These are phyloP conservation scores for Neotoma lepida DNA, from an alignment of 2,113 vertebrate genomes.

Conservation along the genomic window DNA sequence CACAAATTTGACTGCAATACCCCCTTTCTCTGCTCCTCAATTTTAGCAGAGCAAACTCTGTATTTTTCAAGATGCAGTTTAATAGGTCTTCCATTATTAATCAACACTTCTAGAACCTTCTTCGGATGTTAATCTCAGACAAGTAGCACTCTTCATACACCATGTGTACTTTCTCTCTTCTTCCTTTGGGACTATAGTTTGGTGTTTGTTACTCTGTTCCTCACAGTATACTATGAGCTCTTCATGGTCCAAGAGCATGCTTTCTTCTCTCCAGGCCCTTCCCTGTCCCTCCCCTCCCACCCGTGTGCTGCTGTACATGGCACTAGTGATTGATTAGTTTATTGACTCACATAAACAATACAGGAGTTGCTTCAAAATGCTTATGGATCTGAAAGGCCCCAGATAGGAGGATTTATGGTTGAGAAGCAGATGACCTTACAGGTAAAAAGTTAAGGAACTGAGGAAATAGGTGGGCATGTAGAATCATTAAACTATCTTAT, in stretches of 20 bases:
- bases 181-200: background rate
- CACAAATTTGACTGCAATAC: background rate
- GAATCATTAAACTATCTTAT: background rate
- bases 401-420: background rate
- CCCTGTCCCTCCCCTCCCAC: background rate
- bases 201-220: background rate
- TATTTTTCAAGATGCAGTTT: constrained; percentile 1
- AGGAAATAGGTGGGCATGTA: background rate
- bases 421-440: background rate
- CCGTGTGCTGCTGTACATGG: background rate
- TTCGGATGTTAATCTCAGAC: background rate
- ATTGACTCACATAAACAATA: background rate
- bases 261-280: background rate
- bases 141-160: background rate
- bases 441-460: background rate
- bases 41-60: background rate
- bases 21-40: background rate
- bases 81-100: background rate
- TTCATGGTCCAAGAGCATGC: background rate
- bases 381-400: background rate
- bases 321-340: background rate
- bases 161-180: background rate
- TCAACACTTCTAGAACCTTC: constrained; percentile 25
- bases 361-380: background rate
- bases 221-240: background rate